phyloP scores from a whole-genome alignment of 2,888 invertebrate genomes.

The Cyclophora punctaria region DNA sequence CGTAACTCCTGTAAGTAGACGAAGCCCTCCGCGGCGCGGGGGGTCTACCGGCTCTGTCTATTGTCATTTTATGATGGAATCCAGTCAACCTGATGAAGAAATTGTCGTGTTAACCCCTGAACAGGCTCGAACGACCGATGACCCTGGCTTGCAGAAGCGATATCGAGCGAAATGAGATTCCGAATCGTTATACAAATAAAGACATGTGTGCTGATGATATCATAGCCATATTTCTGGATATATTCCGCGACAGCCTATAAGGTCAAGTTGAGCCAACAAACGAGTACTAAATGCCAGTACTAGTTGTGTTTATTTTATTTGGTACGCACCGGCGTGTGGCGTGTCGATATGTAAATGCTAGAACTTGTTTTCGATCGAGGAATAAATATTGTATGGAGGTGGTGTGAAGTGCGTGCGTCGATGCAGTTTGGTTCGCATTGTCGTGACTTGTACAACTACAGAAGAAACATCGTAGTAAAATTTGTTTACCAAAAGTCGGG shows the following conservation, averaged over 20 bases:
- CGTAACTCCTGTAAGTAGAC: constrained; percentile 68
- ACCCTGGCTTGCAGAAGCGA: constrained; percentile 39
- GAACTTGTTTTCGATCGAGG: constrained; percentile 3
- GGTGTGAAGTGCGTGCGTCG: constrained; percentile 56
- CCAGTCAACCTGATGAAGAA: constrained; percentile 53
- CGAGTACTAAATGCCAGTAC: constrained; percentile 10
- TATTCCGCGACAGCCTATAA: constrained; percentile 14
- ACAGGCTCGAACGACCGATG: constrained; percentile 19
- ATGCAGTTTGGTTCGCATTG: constrained; percentile 43
- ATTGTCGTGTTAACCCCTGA: constrained; percentile 33
- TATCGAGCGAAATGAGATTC: not conserved
- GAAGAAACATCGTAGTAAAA: constrained; percentile 49
- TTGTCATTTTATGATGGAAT: constrained; percentile 47
- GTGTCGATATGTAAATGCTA: not conserved
- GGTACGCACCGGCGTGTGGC: not conserved
- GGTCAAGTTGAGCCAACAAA: constrained; percentile 10
- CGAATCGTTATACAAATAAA: constrained; percentile 2
- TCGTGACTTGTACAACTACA: constrained; percentile 56
- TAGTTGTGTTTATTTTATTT: constrained; percentile 10
- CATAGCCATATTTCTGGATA: constrained; percentile 12
- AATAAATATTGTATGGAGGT: constrained; percentile 19
- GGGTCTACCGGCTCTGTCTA: constrained; percentile 60
- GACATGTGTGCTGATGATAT: constrained; percentile 5
- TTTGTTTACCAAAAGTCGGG: constrained; percentile 43
- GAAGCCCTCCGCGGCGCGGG: constrained; percentile 59